These are phyloP conservation scores for Nothoprocta pentlandii DNA, from an alignment of 2,113 vertebrate species.

Conservation along the genomic window DNA sequence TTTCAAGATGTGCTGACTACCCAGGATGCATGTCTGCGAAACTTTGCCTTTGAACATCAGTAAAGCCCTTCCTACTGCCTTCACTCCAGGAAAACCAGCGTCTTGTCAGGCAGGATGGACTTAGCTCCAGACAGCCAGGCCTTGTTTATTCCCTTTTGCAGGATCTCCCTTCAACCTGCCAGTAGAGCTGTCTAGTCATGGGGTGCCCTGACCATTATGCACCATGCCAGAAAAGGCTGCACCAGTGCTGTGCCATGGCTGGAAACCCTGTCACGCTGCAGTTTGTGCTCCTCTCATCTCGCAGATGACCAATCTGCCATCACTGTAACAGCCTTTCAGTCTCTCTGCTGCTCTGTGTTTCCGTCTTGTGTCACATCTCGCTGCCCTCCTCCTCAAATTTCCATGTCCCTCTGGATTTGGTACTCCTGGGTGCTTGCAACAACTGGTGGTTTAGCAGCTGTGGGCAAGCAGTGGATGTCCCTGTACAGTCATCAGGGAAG, in stretches of 20 bases:
- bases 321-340: not conserved
- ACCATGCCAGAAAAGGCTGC: not conserved
- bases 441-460: not conserved
- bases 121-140: not conserved
- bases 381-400: not conserved
- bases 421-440: not conserved
- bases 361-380: rapidly evolving
- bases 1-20: not conserved
- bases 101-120: rapidly evolving
- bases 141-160: not conserved
- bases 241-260: not conserved
- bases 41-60: not conserved
- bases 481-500: not conserved
- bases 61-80: not conserved
- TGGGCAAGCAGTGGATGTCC: not conserved
- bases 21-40: not conserved
- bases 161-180: slow-evolving; percentile 11
- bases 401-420: not conserved
- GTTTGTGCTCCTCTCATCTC: not conserved
- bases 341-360: not conserved
- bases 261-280: not conserved
- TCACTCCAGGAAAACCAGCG: not conserved
- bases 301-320: not conserved
- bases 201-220: not conserved
- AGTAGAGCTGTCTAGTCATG: not conserved